phyloP scores from a whole-genome alignment of 2,797 vertebrate genomes.

The Galago senegalensis region DNA sequence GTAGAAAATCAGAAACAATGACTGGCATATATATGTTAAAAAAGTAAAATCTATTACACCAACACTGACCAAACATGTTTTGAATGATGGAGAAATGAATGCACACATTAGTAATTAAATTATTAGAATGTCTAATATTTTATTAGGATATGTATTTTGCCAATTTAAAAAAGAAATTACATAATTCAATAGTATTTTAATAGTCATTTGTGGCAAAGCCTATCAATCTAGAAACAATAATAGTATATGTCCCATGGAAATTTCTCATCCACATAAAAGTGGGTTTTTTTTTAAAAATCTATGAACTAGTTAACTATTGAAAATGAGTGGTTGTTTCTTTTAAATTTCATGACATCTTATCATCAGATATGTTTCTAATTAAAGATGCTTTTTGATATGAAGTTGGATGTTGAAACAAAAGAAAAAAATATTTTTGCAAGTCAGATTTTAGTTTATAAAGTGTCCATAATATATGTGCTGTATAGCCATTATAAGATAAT shows the following conservation, averaged over 20 bases:
- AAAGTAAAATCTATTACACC: background rate
- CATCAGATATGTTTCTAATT: slow-evolving; percentile 34
- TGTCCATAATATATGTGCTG: slow-evolving; percentile 1
- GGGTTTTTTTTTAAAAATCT: background rate
- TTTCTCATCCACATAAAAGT: slow-evolving; percentile 37
- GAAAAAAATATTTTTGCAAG: slow-evolving; percentile 53
- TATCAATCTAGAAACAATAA: background rate
- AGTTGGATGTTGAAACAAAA: slow-evolving; percentile 24
- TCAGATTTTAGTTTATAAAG: slow-evolving; percentile 30
- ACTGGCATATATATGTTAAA: background rate
- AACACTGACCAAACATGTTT: background rate
- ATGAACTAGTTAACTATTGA: slow-evolving; percentile 11
- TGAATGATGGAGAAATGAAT: background rate
- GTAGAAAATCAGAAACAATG: slow-evolving; percentile 28
- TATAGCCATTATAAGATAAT: slow-evolving; percentile 50
- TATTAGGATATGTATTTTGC: slow-evolving; percentile 16
- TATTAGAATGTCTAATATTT: slow-evolving; percentile 36
- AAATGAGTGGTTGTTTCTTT: background rate
- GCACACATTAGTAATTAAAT: background rate
- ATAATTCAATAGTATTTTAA: slow-evolving; percentile 51
- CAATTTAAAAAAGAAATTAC: background rate
- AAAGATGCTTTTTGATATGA: slow-evolving; percentile 31
- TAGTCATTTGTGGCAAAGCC: slow-evolving; percentile 31
- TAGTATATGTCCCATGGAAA: background rate
- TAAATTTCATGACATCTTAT: slow-evolving; percentile 21